Evolutionary conservation across 2,113 vertebrate species (phyloP).

Genomic region (Nycticryphes semicollaris): DNA sequence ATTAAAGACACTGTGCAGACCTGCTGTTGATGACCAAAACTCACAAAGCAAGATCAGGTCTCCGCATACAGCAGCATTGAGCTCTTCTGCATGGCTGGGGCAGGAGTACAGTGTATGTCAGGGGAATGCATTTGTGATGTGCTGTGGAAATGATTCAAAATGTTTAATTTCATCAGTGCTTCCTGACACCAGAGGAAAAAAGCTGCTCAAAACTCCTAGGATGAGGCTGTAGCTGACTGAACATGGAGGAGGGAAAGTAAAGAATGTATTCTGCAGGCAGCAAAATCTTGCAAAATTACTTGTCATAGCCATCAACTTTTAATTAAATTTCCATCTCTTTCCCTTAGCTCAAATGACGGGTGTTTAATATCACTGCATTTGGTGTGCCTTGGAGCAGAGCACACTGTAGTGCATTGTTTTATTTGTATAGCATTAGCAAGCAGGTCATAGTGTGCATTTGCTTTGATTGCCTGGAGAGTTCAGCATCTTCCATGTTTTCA

Average conservation of each 20-base stretch:
- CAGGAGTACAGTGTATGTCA: background rate
- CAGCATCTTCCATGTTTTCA: background rate
- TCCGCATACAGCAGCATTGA: accelerated
- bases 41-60: background rate
- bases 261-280: background rate
- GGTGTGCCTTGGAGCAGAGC: background rate
- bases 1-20: background rate
- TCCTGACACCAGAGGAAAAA: background rate
- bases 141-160: background rate
- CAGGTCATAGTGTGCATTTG: background rate
- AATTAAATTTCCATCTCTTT: background rate
- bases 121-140: background rate
- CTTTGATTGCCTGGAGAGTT: slow-evolving; percentile 7
- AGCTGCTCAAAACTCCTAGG: background rate
- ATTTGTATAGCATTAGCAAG: background rate
- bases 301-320: background rate
- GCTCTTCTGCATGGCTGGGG: background rate
- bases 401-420: background rate
- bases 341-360: background rate
- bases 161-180: background rate
- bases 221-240: background rate
- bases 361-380: background rate
- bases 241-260: background rate
- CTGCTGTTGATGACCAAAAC: background rate
- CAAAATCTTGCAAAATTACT: background rate